phyloP scores from a whole-genome alignment of 2,797 vertebrate species.

The Sebastes hubbsi region DNA sequence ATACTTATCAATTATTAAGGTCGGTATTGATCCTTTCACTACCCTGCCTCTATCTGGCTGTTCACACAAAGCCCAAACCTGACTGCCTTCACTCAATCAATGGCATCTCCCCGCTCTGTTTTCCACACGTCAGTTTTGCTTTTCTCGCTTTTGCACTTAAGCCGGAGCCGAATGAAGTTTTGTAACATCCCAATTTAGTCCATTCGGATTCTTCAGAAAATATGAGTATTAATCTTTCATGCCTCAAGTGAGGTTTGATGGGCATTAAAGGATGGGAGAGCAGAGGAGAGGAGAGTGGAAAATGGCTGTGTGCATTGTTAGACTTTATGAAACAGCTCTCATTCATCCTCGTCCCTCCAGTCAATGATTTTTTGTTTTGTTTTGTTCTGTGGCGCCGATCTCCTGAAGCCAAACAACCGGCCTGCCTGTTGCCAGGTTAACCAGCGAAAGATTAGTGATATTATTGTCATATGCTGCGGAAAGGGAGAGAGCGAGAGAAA shows the following conservation, averaged over 20 bases:
- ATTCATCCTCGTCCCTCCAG: conserved; percentile 14
- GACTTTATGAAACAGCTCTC: conserved; percentile 35
- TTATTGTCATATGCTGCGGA: conserved; percentile 66
- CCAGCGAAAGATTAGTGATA: conserved; percentile 70
- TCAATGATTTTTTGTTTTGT: conserved; percentile 18
- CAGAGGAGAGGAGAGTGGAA: conserved; percentile 18
- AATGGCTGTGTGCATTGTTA: conserved; percentile 47
- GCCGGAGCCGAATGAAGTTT: conserved; percentile 42
- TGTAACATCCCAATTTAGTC: conserved; percentile 41
- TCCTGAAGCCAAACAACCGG: conserved; percentile 53
- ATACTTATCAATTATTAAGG: conserved; percentile 89
- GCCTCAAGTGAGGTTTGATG: conserved; percentile 41
- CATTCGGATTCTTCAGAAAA: conserved; percentile 51
- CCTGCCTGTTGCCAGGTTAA: conserved; percentile 66
- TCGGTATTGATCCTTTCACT: conserved; percentile 85
- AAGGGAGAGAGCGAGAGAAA: not conserved
- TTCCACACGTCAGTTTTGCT: conserved; percentile 65
- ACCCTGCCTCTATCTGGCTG: conserved; percentile 82
- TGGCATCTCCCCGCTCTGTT: conserved; percentile 68
- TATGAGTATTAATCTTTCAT: conserved; percentile 66
- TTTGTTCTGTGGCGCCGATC: conserved; percentile 13
- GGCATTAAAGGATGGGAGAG: conserved; percentile 48
- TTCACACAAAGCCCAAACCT: conserved; percentile 83
- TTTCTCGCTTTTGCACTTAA: conserved; percentile 61
- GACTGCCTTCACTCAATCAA: conserved; percentile 80